Base-by-base conservation (phyloP, 37 sponge, comb jelly and placozoan species). In the Mnemiopsis leidyi region DNA sequence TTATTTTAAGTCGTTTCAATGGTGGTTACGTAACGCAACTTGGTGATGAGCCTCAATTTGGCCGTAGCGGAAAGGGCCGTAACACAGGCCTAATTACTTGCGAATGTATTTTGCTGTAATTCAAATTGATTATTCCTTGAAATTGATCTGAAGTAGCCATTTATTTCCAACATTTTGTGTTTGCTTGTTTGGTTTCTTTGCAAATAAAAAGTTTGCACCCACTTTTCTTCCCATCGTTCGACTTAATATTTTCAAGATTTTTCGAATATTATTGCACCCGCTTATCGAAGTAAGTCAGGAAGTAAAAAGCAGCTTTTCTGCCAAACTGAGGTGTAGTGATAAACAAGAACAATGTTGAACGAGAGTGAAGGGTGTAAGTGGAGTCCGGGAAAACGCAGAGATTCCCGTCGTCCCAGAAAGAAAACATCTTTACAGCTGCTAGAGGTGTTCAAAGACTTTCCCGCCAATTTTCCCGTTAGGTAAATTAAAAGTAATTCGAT, bases 381-480 rank as follows among this genome's bases (percentile, higher is more conserved):
- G 61, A 48, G 5, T 13, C 61, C 61, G 61, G 61, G 61, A 18
- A 48, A 48, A 13, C 61, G 61, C 61, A 5, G 61, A 48, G 61
- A 48, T 48, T 48, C 61, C n/a, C 75, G 75, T 25, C 75, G 75
- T 23, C 25, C 25, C 3, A n/a, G 75, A 71, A 71, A 71, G n/a
- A 71, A 71, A 18, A 71, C 75, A 28, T 71, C 75, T 71, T 18
- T 28, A 23, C 75, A 71, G 75, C 75, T 71, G 75, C 30, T 71
- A 7, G 25, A n/a, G 5, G 75, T 71, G 25, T 71, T 71, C 20
- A 71, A 71, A 28, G 5, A 13, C 3, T 71, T 71, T 25, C 75
- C 75, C 7, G 75, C 25, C 2, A 71, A 18, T 25, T 71, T 71
- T 71, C 61, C 61, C 61, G 61, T 48, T n/a, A 48, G 61, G 61